phyloP scores from a whole-genome alignment of 2,888 invertebrate species.

The Tipula confusa region DNA sequence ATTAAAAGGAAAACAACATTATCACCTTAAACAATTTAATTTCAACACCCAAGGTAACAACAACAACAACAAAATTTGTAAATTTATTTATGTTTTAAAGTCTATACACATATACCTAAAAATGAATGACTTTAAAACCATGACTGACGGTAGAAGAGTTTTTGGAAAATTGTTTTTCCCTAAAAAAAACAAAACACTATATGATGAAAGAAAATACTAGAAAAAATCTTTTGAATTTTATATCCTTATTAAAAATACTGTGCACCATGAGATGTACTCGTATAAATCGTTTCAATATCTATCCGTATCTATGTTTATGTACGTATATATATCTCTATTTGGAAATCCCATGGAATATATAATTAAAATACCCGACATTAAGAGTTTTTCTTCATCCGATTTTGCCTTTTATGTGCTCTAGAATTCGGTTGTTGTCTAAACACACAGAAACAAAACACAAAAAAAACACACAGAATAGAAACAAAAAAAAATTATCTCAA shows the following conservation, averaged over 20 bases:
- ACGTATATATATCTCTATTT: neutral
- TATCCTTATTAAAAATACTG: neutral
- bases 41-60: neutral
- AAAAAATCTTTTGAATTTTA: neutral
- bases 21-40: neutral
- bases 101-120: neutral
- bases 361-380: constrained; percentile 1
- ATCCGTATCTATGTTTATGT: neutral
- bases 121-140: neutral
- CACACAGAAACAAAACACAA: neutral
- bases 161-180: neutral
- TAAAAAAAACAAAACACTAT: neutral
- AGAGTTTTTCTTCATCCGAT: neutral
- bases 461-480: neutral
- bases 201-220: too few species aligned
- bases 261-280: neutral
- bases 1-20: neutral
- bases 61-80: neutral
- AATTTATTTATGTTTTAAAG: neutral
- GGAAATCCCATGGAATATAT: neutral
- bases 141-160: neutral
- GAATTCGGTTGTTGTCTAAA: neutral
- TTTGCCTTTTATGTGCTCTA: neutral
- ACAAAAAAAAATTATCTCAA: constrained; percentile 8
- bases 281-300: neutral